phyloP scores from a whole-genome alignment of 2,888 invertebrate genomes.

The Helobdella robusta region DNA sequence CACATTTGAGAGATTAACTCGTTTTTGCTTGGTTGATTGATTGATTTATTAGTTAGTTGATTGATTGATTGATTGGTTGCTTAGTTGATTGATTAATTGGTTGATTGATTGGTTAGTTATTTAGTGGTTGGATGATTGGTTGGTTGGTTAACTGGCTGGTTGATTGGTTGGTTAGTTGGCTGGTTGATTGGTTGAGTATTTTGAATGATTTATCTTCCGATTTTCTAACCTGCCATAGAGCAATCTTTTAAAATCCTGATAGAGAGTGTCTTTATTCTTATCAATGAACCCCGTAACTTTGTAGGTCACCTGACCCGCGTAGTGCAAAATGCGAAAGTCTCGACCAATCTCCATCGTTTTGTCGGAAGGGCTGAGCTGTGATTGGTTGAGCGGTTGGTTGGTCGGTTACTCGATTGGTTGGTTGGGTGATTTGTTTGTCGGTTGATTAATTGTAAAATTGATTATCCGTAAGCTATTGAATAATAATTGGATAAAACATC shows the following conservation, averaged over 20 bases:
- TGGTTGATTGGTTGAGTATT: neutral
- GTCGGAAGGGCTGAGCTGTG: slow-evolving; percentile 40
- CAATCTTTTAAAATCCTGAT: slow-evolving; percentile 89
- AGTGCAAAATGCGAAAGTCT: slow-evolving; percentile 63
- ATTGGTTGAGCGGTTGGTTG: too few relatives aligned
- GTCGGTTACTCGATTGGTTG: too few relatives aligned
- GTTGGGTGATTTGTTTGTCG: too few relatives aligned
- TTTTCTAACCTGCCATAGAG: slow-evolving; percentile 60
- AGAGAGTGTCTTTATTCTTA: slow-evolving; percentile 90
- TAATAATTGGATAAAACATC: too few relatives aligned
- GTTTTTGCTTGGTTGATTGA: slow-evolving; percentile 61
- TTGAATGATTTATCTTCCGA: neutral
- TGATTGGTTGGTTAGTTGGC: neutral
- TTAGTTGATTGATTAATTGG: neutral
- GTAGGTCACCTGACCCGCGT: slow-evolving; percentile 93
- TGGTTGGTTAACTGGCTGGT: neutral
- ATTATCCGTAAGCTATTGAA: too few relatives aligned
- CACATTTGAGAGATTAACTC: slow-evolving; percentile 74
- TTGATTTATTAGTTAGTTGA: neutral
- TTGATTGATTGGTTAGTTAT: neutral
- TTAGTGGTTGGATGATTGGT: neutral
- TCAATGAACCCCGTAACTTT: slow-evolving; percentile 81
- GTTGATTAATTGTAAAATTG: too few relatives aligned
- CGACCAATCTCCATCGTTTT: slow-evolving; percentile 51
- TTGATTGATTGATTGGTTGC: neutral